Percentiles rank a stretch among this genome's conserved stretches.
These are phyloP conservation scores for Leguminivora glycinivorella DNA, from an alignment of 1,140 invertebrate species.

Conservation along the genomic window DNA sequence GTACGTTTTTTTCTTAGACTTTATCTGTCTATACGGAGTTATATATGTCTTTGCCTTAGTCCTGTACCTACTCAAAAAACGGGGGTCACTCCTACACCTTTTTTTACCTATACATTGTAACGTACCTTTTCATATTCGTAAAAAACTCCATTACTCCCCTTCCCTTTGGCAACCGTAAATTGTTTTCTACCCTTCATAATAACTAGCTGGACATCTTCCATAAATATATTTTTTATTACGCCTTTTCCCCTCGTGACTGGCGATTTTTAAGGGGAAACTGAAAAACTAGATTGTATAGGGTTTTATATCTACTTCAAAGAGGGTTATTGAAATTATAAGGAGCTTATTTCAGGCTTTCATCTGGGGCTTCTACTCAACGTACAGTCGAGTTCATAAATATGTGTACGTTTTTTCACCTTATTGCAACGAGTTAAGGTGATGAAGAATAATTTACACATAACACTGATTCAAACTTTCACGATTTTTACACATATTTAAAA, in stretches of 20 bases:
- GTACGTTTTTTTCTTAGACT: too few relatives aligned
- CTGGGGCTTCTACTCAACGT: too few relatives aligned
- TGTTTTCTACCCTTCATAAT: slow-evolving; percentile 71
- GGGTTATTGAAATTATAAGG: neutral
- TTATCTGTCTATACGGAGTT: too few relatives aligned
- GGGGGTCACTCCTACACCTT: neutral
- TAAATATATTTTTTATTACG: slow-evolving; percentile 70
- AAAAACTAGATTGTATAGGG: neutral
- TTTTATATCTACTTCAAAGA: neutral
- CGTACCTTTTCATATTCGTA: slow-evolving; percentile 34
- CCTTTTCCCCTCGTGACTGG: slow-evolving; percentile 52
- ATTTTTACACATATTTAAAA: too few relatives aligned
- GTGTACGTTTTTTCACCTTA: too few relatives aligned
- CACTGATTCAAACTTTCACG: too few relatives aligned
- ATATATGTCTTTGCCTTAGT: too few relatives aligned
- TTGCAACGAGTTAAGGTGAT: too few relatives aligned
- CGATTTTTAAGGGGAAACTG: slow-evolving; percentile 38
- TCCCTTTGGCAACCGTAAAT: slow-evolving; percentile 58
- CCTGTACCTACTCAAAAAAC: too few relatives aligned
- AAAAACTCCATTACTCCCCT: slow-evolving; percentile 54
- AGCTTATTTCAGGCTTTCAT: too few relatives aligned
- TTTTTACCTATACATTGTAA: neutral
- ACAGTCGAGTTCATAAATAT: too few relatives aligned
- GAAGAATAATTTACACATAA: too few relatives aligned
- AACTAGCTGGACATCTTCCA: slow-evolving; percentile 65